phyloP scores from a whole-genome alignment of 1,140 invertebrate species.

The Trigoniulus corallinus region DNA sequence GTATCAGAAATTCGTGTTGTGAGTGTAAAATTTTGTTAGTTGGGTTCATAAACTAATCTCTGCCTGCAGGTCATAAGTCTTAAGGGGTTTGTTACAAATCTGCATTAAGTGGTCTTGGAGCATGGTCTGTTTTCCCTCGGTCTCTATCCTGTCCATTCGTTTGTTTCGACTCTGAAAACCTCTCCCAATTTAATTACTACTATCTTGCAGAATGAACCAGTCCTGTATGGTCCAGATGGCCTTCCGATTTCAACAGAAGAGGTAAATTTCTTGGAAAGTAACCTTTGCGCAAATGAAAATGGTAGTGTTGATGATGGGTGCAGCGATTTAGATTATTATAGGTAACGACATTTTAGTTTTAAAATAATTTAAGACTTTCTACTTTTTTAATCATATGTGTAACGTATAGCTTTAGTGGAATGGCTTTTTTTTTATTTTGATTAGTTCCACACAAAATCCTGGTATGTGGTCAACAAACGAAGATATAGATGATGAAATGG shows the following conservation, averaged over 20 bases:
- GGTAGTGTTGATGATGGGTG: conserved; percentile 1
- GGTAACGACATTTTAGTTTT: background rate
- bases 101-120: no score
- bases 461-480: background rate
- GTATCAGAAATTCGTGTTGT: no score
- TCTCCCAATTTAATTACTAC: no score
- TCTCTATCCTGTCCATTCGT: no score
- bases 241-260: conserved; percentile 5
- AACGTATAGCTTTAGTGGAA: background rate
- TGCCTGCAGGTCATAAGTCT: no score
- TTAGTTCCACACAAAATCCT: background rate
- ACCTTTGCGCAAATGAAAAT: background rate
- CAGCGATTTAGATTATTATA: background rate
- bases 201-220: conserved; percentile 1
- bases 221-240: conserved; percentile 8
- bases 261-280: conserved; percentile 4
- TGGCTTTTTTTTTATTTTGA: conserved; percentile 1
- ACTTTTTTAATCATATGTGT: no score
- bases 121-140: no score
- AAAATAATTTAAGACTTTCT: no score
- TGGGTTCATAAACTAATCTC: no score
- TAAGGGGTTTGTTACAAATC: no score
- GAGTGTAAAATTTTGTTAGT: no score
- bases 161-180: no score
- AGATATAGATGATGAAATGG: conserved; percentile 7